Base-by-base conservation (phyloP, 1,140 invertebrate genomes). In the Lasioglossum albipes region DNA sequence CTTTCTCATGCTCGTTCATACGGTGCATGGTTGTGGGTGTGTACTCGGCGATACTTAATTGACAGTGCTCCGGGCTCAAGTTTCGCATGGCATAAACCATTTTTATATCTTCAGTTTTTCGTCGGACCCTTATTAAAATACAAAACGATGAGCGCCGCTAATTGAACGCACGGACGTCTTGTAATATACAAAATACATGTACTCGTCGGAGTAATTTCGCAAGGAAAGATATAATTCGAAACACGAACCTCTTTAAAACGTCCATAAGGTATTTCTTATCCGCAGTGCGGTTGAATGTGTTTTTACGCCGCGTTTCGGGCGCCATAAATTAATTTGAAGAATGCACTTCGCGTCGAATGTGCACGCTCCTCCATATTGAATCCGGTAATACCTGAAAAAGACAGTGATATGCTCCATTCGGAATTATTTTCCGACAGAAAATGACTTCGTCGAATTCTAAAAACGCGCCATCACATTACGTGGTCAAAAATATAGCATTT, bases 11-110 rank as follows among this genome's bases (percentile, higher is more conserved):
- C 54, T 62, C 45, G 72, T 82, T 88, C 18, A 0, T n/a, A 6
- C 6, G 18, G 83, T 87, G 85, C 88, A 87, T 89, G 85, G 83
- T 89, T 83, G 89, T 90, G 89, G 84, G 61, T 16, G n/a, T 45
- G 68, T 62, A 72, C 75, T 69, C 76, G 81, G 73, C 49, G 65
- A 70, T 66, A 83, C 81, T 82, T 90, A 90, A 90, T 90, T 90
- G 89, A 90, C 89, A 84, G 82, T 81, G 84, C 84, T 78, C 82
- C 86, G 84, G 86, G 83, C 85, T 78, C 68, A 84, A 86, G 83
- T 87, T 90, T 90, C 89, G 88, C 89, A 82, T 88, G 85, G 71
- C 87, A 90, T 90, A 90, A 90, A 90, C 71, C 87, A 90, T 85
- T 90, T 89, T 89, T 90, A 88, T 89, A 84, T 82, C 80, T 83